These are phyloP conservation scores for Hoplias malabaricus DNA, from an alignment of 2,113 vertebrate species.

Conservation along the genomic window DNA sequence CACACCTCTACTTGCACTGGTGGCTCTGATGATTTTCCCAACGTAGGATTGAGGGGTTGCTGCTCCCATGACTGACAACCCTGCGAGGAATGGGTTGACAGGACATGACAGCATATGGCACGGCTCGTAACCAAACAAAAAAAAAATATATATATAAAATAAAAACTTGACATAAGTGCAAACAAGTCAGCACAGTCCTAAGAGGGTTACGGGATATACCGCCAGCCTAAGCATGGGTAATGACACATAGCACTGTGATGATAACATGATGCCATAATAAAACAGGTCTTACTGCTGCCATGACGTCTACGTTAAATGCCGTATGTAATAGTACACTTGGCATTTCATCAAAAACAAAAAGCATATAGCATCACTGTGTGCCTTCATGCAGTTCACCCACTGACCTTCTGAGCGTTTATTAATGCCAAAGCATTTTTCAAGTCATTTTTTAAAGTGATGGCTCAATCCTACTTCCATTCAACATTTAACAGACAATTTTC, in stretches of 20 bases:
- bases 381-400: background rate
- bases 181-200: constrained; percentile 73
- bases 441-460: background rate
- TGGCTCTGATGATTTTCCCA: constrained; percentile 44
- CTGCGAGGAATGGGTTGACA: constrained; percentile 60
- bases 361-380: background rate
- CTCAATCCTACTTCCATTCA: background rate
- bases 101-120: constrained; percentile 76
- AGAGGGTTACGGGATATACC: constrained; percentile 71
- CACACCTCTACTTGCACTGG: constrained; percentile 25
- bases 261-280: constrained; percentile 29
- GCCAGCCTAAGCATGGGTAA: constrained; percentile 68
- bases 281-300: constrained; percentile 25
- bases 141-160: background rate
- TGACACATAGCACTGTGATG: constrained; percentile 62
- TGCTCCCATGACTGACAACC: constrained; percentile 71
- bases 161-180: constrained; percentile 76
- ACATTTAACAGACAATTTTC: background rate
- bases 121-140: constrained; percentile 65
- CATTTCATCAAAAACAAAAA: constrained; percentile 24
- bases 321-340: background rate
- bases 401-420: constrained; percentile 17
- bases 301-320: constrained; percentile 24
- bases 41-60: constrained; percentile 56
- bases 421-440: background rate